Conservation (phyloP, 30 jellyfish, hydroid and myxozoan species). For the Aurelia aurita complex sp. Pacific region DNA sequence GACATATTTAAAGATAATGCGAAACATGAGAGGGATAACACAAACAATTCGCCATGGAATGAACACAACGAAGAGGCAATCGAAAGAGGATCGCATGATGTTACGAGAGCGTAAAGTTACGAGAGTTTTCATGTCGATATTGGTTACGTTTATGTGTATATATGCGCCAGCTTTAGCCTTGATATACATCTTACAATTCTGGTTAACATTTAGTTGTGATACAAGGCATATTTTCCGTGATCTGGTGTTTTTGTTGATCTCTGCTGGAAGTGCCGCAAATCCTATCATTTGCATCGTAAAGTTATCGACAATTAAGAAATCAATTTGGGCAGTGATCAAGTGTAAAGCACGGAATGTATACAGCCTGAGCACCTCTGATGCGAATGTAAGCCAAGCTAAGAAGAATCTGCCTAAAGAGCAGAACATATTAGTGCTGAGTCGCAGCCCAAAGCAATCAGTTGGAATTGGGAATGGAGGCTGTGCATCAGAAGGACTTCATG, state of each 20-base stretch:
- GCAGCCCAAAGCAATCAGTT: background rate
- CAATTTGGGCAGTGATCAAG: constrained; percentile 36
- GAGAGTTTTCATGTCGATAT: constrained; percentile 59
- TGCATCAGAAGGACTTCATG: background rate
- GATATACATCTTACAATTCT: constrained; percentile 80
- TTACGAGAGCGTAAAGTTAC: constrained; percentile 68
- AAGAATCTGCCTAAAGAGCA: too few relatives aligned
- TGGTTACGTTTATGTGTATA: constrained; percentile 51
- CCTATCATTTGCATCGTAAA: constrained; percentile 91
- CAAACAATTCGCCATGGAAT: background rate
- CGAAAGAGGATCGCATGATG: background rate
- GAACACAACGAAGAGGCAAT: constrained; percentile 1
- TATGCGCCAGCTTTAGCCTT: constrained; percentile 76
- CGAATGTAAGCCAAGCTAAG: constrained; percentile 1
- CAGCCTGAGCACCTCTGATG: background rate
- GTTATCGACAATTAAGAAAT: constrained; percentile 72
- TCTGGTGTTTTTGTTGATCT: constrained; percentile 60
- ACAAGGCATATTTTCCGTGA: constrained; percentile 88
- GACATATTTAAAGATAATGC: constrained; percentile 68
- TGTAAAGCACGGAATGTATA: background rate
- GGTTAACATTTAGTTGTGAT: constrained; percentile 81
- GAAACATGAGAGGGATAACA: constrained; percentile 19
- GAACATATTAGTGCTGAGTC: background rate
- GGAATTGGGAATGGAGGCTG: background rate
- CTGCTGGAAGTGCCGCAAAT: constrained; percentile 83